Evolutionary conservation across 2,888 invertebrate species (phyloP), one percentile per base, ranked within the genome.

Genomic region (Strigamia transsilvanica): DNA sequence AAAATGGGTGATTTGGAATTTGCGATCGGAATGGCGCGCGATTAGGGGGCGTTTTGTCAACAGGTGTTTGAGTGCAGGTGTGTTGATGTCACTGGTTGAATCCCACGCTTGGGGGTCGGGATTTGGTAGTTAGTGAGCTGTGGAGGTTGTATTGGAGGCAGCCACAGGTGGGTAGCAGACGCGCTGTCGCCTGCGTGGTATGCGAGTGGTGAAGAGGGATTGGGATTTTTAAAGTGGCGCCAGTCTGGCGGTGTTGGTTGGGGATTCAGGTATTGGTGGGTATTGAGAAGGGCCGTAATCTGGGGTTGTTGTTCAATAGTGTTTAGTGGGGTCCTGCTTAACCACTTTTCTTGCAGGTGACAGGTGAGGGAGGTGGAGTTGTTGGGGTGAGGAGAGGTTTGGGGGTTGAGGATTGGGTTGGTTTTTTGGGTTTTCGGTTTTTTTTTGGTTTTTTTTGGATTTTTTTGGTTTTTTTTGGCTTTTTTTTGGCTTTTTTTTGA

Each of bases 91-190:
- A 51, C n/a, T 51, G 61, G 23, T 61, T 61, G 61, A 61, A 61
- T 15, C n/a, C 18, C 23, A 61, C n/a, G 61, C 61, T 61, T 61
- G 61, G 61, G 61, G 61, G 18, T 61, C n/a, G 18, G 23, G 61
- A 10, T 18, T 61, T 15, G 23, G 23, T 61, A 61, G 61, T 61
- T 18, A 61, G 61, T 46, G 46, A 46, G 46, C 46, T 46, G 46
- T 3, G 46, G 6, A 15, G 46, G 2, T 46, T 46, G 46, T 15
- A 61, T 12, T 38, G 27, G 78, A 21, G 3, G 32, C 78, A 32
- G 32, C 38, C 78, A 32, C 78, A 78, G 78, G 78, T 78, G 78
- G 32, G 78, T 38, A 32, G 78, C 78, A 78, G 78, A 78, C 78
- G 32, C 34, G 32, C 38, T 38, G 78, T 78, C 78, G 78, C 78